Percentiles rank a stretch among this genome's conserved stretches.
Conservation (phyloP, 2,113 vertebrate genomes). For the Egretta garzetta region DNA sequence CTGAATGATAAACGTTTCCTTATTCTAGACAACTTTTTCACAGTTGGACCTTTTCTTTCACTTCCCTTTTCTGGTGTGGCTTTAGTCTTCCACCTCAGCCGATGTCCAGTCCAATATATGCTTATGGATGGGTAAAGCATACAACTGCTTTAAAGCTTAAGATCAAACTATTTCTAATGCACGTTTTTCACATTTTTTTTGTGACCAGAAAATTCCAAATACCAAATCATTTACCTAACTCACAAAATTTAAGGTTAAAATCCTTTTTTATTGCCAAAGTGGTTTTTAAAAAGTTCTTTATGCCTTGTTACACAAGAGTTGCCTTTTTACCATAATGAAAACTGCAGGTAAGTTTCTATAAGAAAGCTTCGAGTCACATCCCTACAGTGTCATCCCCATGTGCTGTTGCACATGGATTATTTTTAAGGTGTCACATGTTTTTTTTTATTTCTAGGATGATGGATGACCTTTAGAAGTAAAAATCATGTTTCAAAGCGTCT, state of each 20-base stretch:
- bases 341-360: background rate
- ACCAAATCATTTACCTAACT: background rate
- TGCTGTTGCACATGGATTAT: background rate
- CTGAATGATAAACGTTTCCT: background rate
- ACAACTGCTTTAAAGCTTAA: background rate
- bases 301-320: background rate
- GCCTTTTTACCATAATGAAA: background rate
- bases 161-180: background rate
- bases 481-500: background rate
- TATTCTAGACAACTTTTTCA: background rate
- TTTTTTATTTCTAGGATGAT: background rate
- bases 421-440: background rate
- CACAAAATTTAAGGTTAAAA: background rate
- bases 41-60: background rate
- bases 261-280: background rate
- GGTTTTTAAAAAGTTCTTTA: background rate
- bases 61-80: background rate
- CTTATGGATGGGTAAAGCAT: background rate
- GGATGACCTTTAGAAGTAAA: background rate
- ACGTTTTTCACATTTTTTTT: background rate
- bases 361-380: background rate
- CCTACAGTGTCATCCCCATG: background rate
- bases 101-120: background rate
- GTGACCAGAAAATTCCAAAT: background rate
- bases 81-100: background rate